These are phyloP conservation scores for Ceramica pisi DNA, from an alignment of 2,888 invertebrate species.

Conservation along the genomic window DNA sequence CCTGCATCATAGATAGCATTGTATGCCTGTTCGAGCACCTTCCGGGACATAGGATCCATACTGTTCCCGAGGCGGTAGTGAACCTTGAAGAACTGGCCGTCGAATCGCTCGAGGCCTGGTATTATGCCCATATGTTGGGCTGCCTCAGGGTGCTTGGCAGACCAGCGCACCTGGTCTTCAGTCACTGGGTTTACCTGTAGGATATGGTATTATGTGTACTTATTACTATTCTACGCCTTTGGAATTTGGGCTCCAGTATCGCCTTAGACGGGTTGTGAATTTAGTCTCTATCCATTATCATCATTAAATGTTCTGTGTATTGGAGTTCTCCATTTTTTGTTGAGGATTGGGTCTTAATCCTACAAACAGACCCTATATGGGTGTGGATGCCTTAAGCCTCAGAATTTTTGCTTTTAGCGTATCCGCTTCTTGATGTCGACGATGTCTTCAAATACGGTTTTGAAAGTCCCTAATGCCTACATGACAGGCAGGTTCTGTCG, in stretches of 20 bases:
- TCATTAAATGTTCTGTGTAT: neutral
- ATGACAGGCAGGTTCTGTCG: too few relatives aligned
- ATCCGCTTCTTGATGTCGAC: too few relatives aligned
- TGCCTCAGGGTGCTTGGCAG: slow-evolving; percentile 80
- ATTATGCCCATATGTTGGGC: slow-evolving; percentile 92
- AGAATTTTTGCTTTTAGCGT: too few relatives aligned
- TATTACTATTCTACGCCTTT: neutral
- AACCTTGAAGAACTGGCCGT: slow-evolving; percentile 93
- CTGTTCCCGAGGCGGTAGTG: slow-evolving; percentile 91
- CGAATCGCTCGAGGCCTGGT: slow-evolving; percentile 91
- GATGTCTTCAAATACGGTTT: too few relatives aligned
- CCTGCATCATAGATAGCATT: slow-evolving; percentile 94
- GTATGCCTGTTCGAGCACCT: slow-evolving; percentile 93
- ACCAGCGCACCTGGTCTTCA: slow-evolving; percentile 86
- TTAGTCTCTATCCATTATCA: too few relatives aligned
- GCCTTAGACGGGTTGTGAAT: too few relatives aligned
- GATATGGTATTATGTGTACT: neutral
- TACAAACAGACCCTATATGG: neutral
- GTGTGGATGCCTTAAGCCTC: neutral
- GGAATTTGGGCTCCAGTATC: neutral
- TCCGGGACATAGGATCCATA: slow-evolving; percentile 90
- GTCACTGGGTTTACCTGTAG: slow-evolving; percentile 91
- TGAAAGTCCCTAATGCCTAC: too few relatives aligned
- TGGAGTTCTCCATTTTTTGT: neutral
- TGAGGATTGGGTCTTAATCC: neutral